Evolutionary conservation across 2,888 invertebrate genomes (phyloP).

Genomic region (Bruchidius siliquastri): DNA sequence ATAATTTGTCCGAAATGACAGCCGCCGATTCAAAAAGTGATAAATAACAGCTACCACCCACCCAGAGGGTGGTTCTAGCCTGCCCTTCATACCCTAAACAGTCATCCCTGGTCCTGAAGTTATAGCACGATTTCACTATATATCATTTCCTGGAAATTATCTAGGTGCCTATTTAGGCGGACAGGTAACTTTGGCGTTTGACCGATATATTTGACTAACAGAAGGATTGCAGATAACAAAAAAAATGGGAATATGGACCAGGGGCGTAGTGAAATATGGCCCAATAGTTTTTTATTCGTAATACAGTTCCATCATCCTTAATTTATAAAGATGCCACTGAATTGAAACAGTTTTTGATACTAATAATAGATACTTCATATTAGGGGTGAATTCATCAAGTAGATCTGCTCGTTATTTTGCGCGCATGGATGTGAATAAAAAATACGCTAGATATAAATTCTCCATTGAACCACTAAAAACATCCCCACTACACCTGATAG

Average conservation of each 20-base stretch:
- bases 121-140: background rate
- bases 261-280: background rate
- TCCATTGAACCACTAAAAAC: too few relatives aligned
- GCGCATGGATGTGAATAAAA: too few relatives aligned
- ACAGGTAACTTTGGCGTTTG: background rate
- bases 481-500: too few relatives aligned
- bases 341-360: too few relatives aligned
- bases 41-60: background rate
- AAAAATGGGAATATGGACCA: background rate
- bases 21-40: background rate
- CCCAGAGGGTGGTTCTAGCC: background rate
- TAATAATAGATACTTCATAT: too few relatives aligned
- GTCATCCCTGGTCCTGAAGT: background rate
- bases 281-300: too few relatives aligned
- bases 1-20: background rate
- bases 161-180: background rate
- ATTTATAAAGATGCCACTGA: too few relatives aligned
- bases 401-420: too few relatives aligned
- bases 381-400: too few relatives aligned
- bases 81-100: background rate
- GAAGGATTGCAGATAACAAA: background rate
- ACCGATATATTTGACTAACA: background rate
- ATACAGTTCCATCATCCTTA: too few relatives aligned
- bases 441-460: too few relatives aligned
- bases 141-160: background rate